Base-by-base conservation (phyloP, 2,113 vertebrate species). In the Salvelinus alpinus region DNA sequence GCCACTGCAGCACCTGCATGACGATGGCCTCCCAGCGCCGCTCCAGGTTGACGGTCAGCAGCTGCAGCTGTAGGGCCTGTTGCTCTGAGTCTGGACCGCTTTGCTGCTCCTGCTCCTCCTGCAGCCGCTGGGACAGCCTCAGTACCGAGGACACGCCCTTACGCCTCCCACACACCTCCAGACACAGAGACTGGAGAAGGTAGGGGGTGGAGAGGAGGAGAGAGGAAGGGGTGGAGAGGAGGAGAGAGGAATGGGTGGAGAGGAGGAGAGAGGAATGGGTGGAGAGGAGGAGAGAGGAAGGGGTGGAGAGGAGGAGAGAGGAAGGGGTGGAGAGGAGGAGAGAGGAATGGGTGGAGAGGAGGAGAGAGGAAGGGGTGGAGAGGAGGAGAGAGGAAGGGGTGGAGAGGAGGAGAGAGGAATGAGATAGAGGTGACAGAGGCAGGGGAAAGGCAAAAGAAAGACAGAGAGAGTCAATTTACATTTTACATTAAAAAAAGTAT, bases 1-100 rank as follows among this genome's bases (percentile, higher is more conserved):
- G 96, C 98, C 98, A 99, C 89, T 99, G 98, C 85, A 98, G 95
- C 44, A 95, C 93, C 92, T 99, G 98, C 96, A 99, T 97, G 87
- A 99, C 94, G 76, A 99, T 98, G 76, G 98, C 98, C 91, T 99
- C 98, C 97, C 98, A 99, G 78, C 97, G 91, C 75, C 98, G 94
- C 90, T 98, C 96, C 24, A 99, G 96, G 91, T 99, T 99, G 76
- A 99, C 95, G 0, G 95, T 96, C 76, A 99, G 94, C 88, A 99
- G 54, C 91, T 97, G 96, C 92, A 99, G 95, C 75, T 38, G 34
- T 2, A 44, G 38, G 38, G 96, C 93, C 89, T 98, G 89, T 86
- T 83, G 95, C 86, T 98, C 95, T 5, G 95, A 92, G 4, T 95
- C 96, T 2, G 95, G 92, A 88, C 94, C 94, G 88, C 94, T 94